phyloP scores from a whole-genome alignment of 2,888 invertebrate species.

The Cenopis cana region DNA sequence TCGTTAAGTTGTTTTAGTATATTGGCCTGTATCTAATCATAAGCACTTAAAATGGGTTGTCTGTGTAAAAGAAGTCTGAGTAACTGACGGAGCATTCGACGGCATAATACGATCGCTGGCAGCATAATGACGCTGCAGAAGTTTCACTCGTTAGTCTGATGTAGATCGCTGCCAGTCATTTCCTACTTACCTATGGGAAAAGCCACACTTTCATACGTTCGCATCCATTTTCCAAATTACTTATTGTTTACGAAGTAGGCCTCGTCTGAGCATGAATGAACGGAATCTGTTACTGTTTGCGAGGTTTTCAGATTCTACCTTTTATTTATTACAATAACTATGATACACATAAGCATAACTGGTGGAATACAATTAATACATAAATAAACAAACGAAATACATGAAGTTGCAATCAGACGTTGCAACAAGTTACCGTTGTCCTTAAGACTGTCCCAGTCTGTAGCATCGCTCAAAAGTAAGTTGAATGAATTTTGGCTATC shows the following conservation, averaged over 20 bases:
- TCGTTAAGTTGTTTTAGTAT: slow-evolving; percentile 65
- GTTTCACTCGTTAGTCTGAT: slow-evolving; percentile 66
- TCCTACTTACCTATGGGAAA: slow-evolving; percentile 57
- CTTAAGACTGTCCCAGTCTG: too few relatives aligned
- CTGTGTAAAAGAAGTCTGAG: slow-evolving; percentile 63
- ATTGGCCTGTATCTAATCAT: slow-evolving; percentile 53
- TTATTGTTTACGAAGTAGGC: slow-evolving; percentile 61
- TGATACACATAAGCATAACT: too few relatives aligned
- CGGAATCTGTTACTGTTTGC: slow-evolving; percentile 54
- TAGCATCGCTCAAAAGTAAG: too few relatives aligned
- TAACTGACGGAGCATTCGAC: slow-evolving; percentile 54
- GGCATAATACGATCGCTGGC: slow-evolving; percentile 57
- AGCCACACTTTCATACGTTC: slow-evolving; percentile 58
- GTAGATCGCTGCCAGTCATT: slow-evolving; percentile 65
- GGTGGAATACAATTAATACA: too few relatives aligned
- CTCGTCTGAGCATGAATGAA: slow-evolving; percentile 55
- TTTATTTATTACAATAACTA: neutral
- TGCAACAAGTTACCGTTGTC: too few relatives aligned
- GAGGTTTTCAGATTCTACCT: slow-evolving; percentile 4
- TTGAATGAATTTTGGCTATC: too few relatives aligned
- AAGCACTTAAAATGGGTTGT: slow-evolving; percentile 53
- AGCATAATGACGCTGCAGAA: slow-evolving; percentile 65
- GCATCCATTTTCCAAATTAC: slow-evolving; percentile 66
- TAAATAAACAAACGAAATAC: too few relatives aligned
- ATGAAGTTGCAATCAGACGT: too few relatives aligned